Evolutionary conservation across 1,140 invertebrate genomes (phyloP), one percentile per base, ranked within the genome.

Genomic region (Drosophila sturtevanti): DNA sequence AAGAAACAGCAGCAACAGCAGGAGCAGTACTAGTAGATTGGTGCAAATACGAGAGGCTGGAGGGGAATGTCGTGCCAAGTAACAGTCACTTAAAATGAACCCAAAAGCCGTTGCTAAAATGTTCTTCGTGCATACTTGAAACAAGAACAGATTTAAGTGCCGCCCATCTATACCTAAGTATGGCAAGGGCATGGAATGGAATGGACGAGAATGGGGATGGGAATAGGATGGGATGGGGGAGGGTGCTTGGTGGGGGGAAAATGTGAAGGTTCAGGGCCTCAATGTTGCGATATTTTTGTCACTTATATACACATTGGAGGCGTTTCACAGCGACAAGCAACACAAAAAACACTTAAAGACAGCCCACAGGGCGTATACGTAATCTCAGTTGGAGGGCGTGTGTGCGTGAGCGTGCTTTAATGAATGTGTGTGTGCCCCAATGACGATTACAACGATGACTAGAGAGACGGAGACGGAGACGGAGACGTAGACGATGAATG

Each of bases 71-170:
- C 72, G 82, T 87, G 78, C 75, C 81, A 73, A 78, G 81, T 79
- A 81, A 86, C 82, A 85, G 82, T 81, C 84, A 87, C 82, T 86
- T 86, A 82, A 76, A 82, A 69, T 58, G 72, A 79, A 68, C 75
- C 65, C 41, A 48, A 67, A 81, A 87, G 82, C 62, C 68, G 72
- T 70, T 63, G 70, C 65, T 79, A 68, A 82, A 86, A 86, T 80
- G 81, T 77, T 63, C 73, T 72, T 64, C 63, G 60, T 81, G 72
- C 71, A 72, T 78, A 79, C 84, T 87, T 87, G 68, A 87, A 82
- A 72, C 66, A 82, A 82, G 75, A 72, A 87, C 71, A 87, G 79
- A 82, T 87, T 87, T 87, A 89, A 87, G 82, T 87, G 82, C 82
- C 12, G 11, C 12, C 14, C 12, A 5, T 58, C 41, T 12, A 52